Conservation (phyloP, 1,140 invertebrate genomes). For the Drosophila kepulauana region DNA sequence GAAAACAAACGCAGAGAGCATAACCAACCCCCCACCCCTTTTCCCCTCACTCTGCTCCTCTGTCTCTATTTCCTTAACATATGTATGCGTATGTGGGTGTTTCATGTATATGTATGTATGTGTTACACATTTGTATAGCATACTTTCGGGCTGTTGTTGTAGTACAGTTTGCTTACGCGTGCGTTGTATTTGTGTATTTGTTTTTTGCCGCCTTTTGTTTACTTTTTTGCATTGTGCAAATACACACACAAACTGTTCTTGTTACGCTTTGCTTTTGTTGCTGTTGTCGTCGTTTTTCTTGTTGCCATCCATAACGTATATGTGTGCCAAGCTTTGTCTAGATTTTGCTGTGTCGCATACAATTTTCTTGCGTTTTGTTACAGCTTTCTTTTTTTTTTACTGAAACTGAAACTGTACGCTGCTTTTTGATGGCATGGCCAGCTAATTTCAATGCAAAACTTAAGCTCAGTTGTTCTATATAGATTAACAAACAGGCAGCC, state of each 20-base stretch:
- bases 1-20: conserved; percentile 43
- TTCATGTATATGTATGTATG: conserved; percentile 29
- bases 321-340: conserved; percentile 73
- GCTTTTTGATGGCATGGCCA: background rate
- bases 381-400: background rate
- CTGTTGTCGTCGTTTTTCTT: background rate
- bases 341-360: conserved; percentile 64
- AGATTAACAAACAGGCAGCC: background rate
- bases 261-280: conserved; percentile 1
- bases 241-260: conserved; percentile 27
- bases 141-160: conserved; percentile 62
- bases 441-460: conserved; percentile 21
- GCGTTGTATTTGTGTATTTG: conserved; percentile 52
- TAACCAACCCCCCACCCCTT: conserved; percentile 1
- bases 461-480: background rate
- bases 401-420: conserved; percentile 1
- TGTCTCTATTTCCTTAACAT: background rate
- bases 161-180: conserved; percentile 39
- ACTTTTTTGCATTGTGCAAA: conserved; percentile 70
- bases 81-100: conserved; percentile 9
- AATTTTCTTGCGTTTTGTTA: conserved; percentile 32
- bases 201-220: conserved; percentile 69
- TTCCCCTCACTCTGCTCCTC: background rate
- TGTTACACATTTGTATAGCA: conserved; percentile 65
- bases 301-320: conserved; percentile 40